These are phyloP conservation scores for Resseliella maxima DNA, from an alignment of 2,888 invertebrate species.

Conservation along the genomic window DNA sequence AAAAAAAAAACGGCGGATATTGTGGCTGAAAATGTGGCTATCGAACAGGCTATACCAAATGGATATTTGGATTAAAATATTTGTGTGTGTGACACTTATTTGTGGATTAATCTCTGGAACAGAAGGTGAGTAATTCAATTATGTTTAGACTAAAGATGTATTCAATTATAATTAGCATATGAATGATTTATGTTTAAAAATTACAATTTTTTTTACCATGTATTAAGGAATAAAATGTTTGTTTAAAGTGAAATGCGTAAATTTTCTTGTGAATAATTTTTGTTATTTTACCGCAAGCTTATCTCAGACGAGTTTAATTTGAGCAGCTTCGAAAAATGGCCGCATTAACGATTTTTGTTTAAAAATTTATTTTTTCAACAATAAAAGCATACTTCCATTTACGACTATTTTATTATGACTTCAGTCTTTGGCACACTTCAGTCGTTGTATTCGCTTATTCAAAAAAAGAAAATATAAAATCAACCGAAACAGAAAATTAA, in stretches of 20 bases:
- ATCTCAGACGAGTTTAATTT: neutral
- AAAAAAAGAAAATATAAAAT: neutral
- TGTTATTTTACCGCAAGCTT: slow-evolving; percentile 14
- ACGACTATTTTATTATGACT: too few species aligned
- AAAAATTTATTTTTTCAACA: neutral
- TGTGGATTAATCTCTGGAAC: slow-evolving; percentile 59
- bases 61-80: slow-evolving; percentile 65
- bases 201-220: neutral
- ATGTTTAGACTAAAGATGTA: neutral
- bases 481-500: neutral
- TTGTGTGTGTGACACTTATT: slow-evolving; percentile 59
- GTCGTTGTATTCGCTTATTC: neutral
- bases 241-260: neutral
- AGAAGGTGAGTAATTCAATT: slow-evolving; percentile 57
- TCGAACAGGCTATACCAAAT: slow-evolving; percentile 63
- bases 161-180: neutral
- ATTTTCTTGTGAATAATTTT: neutral
- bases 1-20: neutral
- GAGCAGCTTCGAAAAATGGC: neutral
- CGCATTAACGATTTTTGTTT: neutral
- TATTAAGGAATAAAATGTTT: neutral
- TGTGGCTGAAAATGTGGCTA: slow-evolving; percentile 62
- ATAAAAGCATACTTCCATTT: slow-evolving; percentile 1
- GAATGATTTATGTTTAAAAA: too few species aligned
- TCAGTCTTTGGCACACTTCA: too few species aligned